Evolutionary conservation across 2,888 invertebrate species (phyloP), one percentile per base, ranked within the genome.

Genomic region (Hipparchia semele): DNA sequence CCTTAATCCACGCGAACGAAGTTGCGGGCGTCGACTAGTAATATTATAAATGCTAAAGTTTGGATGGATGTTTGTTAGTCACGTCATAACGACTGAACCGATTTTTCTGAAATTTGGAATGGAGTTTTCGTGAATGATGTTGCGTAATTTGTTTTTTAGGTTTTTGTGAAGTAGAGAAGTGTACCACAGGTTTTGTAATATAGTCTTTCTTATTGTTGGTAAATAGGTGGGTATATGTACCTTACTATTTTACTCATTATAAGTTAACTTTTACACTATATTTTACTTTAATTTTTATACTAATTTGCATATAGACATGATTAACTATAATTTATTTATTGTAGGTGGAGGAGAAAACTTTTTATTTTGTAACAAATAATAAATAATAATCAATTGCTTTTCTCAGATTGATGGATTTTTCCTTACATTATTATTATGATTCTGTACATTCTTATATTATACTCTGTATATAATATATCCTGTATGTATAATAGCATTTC

Each of bases 311-410:
- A 7, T 1, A 7, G 13, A 23, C 9, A 3, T 8, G 23, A 23
- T 8, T 58, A 58, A 58, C 8, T 9, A 58, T 58, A n/a, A 56
- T 56, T 60, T 60, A 39, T 39, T 60, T 60, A 39, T 39, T 60
- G 39, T 61, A 61, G 60, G 39, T 61, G 60, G 7, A 61, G 45
- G 39, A 45, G 39, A 12, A 6, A 61, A 45, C 6, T 12, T 1
- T 61, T 61, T 61, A 0, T 1, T 45, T 61, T 3, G 13, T 6
- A 13, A 58, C 58, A 8, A 23, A 8, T 23, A 23, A 23, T 23
- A 23, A 23, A 23, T 23, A 23, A 23, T 23, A 13, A 13, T 53
- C 10, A 10, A 12, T 53, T 10, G 7, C 13, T 58, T 58, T 13
- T 23, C 8, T 8, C 13, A 58, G 13, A 60, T 60, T 33, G 6